Percentiles rank a stretch among this genome's conserved stretches.
Conservation (phyloP, 1,140 invertebrate species). For the Drosophila guanche region DNA sequence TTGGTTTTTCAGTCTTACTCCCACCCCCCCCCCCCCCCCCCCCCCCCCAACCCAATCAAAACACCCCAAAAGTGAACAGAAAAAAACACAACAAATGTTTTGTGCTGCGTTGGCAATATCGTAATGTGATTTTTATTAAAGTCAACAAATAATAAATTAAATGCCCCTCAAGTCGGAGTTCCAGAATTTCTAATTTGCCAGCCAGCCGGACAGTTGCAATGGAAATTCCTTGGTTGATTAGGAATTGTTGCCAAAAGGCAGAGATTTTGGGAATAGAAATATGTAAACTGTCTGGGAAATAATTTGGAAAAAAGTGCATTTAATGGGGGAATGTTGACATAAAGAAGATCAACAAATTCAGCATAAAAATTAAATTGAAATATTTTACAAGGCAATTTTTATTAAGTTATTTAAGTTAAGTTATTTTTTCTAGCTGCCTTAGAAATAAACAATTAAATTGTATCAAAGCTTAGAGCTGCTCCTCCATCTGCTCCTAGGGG, state of each 20-base stretch:
- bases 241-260: neutral
- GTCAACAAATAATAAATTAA: conserved; percentile 42
- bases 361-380: too few species aligned
- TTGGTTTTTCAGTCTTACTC: too few species aligned
- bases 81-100: conserved; percentile 13
- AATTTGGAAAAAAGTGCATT: too few species aligned
- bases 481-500: too few species aligned
- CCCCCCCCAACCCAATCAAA: too few species aligned
- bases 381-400: too few species aligned
- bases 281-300: neutral
- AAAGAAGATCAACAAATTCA: too few species aligned
- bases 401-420: too few species aligned
- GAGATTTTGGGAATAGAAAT: neutral
- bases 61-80: neutral
- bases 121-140: conserved; percentile 55
- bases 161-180: conserved; percentile 1
- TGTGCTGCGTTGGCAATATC: conserved; percentile 35
- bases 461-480: too few species aligned
- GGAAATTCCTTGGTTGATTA: conserved; percentile 6
- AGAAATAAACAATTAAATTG: too few species aligned
- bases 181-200: conserved; percentile 27
- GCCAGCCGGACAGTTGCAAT: conserved; percentile 3
- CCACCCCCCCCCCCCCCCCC: neutral
- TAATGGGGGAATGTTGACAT: too few species aligned
- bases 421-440: too few species aligned